Evolutionary conservation across 1,140 invertebrate genomes (phyloP).

Genomic region (Hermetia illucens): DNA sequence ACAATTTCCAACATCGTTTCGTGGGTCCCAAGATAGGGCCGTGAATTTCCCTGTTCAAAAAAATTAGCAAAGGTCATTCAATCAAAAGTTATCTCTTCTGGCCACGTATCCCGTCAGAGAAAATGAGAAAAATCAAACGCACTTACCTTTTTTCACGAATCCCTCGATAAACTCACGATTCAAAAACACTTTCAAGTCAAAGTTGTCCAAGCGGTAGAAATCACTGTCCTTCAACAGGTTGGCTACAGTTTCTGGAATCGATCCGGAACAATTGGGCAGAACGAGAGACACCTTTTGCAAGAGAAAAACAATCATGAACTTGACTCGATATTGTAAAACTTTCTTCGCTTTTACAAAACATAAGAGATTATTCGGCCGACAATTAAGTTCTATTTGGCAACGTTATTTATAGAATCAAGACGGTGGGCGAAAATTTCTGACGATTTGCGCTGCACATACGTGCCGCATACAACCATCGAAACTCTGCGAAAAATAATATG

Average conservation of each 20-base stretch:
- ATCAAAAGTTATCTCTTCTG: too few species aligned
- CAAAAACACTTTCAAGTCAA: conserved; percentile 32
- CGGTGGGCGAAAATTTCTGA: too few species aligned
- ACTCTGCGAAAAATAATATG: too few species aligned
- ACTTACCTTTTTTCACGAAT: conserved; percentile 29
- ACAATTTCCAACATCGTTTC: conserved; percentile 37
- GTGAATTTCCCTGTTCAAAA: conserved; percentile 33
- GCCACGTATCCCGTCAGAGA: not conserved
- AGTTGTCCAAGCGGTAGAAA: conserved; percentile 36
- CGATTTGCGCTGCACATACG: too few species aligned
- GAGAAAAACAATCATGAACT: too few species aligned
- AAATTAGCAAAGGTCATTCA: conserved; percentile 9
- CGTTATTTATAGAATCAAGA: too few species aligned
- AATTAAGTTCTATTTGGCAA: too few species aligned
- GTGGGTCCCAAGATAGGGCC: conserved; percentile 31
- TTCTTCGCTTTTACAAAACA: too few species aligned
- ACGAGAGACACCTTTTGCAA: conserved; percentile 3
- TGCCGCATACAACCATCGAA: too few species aligned
- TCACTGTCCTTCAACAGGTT: conserved; percentile 33
- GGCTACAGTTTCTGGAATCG: not conserved
- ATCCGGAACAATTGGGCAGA: not conserved
- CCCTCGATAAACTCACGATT: conserved; percentile 36
- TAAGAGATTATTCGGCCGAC: too few species aligned
- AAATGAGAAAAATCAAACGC: conserved; percentile 3
- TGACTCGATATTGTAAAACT: too few species aligned